These are phyloP conservation scores for Alces alces DNA, from an alignment of 2,113 vertebrate genomes.

Conservation along the genomic window DNA sequence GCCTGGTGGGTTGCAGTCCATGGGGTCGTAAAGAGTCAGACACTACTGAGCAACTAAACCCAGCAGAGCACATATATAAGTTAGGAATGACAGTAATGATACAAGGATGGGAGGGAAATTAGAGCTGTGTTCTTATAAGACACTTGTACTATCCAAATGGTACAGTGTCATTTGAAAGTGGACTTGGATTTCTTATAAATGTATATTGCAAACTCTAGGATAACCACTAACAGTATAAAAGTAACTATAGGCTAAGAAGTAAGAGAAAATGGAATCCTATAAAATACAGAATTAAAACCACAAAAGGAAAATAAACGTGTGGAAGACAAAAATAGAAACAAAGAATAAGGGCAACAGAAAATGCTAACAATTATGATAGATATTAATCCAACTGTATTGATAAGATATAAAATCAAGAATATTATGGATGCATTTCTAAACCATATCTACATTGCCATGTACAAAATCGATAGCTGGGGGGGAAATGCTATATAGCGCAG, in stretches of 20 bases:
- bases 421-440: neutral
- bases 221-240: neutral
- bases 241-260: neutral
- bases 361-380: neutral
- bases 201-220: neutral
- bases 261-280: neutral
- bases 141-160: neutral
- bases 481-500: neutral
- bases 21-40: neutral
- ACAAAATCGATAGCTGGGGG: neutral
- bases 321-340: neutral
- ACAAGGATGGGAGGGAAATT: neutral
- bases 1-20: neutral
- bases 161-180: neutral
- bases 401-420: neutral
- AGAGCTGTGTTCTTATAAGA: neutral
- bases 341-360: neutral
- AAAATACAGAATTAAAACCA: neutral
- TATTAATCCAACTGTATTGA: neutral
- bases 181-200: neutral
- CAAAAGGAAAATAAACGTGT: neutral
- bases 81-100: neutral
- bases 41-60: neutral
- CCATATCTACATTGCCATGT: neutral
- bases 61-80: neutral